Evolutionary conservation across 2,113 vertebrate genomes (phyloP), one percentile per base, ranked within the genome.

Genomic region (Acrocephalus kingi): DNA sequence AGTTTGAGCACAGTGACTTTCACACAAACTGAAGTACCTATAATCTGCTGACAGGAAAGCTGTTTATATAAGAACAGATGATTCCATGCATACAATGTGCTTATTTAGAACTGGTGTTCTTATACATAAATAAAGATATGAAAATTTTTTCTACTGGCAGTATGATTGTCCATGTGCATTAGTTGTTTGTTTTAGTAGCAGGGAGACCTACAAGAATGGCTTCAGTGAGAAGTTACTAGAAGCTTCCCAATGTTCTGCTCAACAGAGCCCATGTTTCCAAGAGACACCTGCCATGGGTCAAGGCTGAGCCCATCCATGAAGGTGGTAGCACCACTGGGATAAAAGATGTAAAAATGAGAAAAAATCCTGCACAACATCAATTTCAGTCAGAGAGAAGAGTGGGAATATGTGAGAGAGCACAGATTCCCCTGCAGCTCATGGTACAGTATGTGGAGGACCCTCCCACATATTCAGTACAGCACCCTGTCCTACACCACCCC

Each of bases 401-500:
- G 24, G 64, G 39, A 30, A 37, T 14, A 35, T 22, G 35, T 16
- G 35, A 39, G 54, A 68, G 43, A 31, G 51, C 59, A 39, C 39
- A 78, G 52, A 20, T 21, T 21, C 11, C 21, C 37, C 15, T 24
- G 51, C 33, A 58, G 49, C 55, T 16, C 16, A 1, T 5, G 15
- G 46, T 19, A 43, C 33, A 78, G 35, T 35, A 35, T 35, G 35
- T 17, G 33, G 39, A 61, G 39, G 6, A 6, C 1, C 6, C 16
- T 5, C 23, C 27, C 41, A 20, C 5, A 21, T 7, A 14, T 17
- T 56, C 0, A 0, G 15, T 48, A 13, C 6, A 20, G 49, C 11
- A 10, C 10, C 49, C 18, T 63, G 62, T 22, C 48, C 33, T n/a
- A 13, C 6, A 2, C 2, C 25, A 52, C 2, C 46, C 35, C 3